Conservation (phyloP, 2,888 invertebrate genomes). For the Spisula subtruncata region DNA sequence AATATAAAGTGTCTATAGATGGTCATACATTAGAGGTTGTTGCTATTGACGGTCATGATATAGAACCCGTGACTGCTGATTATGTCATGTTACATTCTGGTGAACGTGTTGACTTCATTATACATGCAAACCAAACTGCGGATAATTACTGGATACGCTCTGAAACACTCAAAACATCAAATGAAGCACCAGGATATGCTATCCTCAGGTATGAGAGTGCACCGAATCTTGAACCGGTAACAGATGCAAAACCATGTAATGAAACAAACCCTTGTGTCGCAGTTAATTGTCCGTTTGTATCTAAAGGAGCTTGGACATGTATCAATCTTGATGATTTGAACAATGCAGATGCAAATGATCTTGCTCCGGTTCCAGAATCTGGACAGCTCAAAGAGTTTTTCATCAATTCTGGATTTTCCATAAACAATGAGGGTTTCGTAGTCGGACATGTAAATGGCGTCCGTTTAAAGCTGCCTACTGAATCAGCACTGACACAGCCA, state of each 20-base stretch:
- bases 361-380: constrained; percentile 22
- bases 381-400: constrained; percentile 51
- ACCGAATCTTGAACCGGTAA: constrained; percentile 33
- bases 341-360: not conserved
- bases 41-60: constrained; percentile 76
- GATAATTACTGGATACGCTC: constrained; percentile 82
- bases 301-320: not conserved
- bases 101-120: constrained; percentile 80
- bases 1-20: constrained; percentile 78
- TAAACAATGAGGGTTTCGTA: not conserved
- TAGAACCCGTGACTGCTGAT: constrained; percentile 71
- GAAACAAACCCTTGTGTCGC: constrained; percentile 48
- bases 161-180: constrained; percentile 68
- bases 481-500: constrained; percentile 54
- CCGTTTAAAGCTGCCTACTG: constrained; percentile 38
- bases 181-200: constrained; percentile 68
- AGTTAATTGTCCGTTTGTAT: constrained; percentile 64
- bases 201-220: constrained; percentile 64
- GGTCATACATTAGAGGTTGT: constrained; percentile 74
- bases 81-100: constrained; percentile 78
- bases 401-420: constrained; percentile 40
- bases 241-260: constrained; percentile 43
- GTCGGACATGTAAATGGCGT: constrained; percentile 45
- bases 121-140: constrained; percentile 69
- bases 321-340: constrained; percentile 29